Evolutionary conservation across 2,888 invertebrate genomes (phyloP).

Genomic region (Nomada hirtipes): DNA sequence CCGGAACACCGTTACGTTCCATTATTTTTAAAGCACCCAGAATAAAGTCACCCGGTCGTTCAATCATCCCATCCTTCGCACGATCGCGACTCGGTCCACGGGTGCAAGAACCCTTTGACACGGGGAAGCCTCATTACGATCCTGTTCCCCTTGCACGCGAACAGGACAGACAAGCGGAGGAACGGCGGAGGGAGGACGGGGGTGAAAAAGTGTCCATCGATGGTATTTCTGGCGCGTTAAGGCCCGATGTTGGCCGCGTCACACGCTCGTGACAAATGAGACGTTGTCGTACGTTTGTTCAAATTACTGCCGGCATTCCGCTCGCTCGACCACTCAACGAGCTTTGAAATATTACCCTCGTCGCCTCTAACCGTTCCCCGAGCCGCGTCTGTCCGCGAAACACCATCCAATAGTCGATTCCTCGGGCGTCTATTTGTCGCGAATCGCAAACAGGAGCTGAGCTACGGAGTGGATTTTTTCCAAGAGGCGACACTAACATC

Average conservation of each 20-base stretch:
- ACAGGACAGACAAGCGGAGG: slow-evolving; percentile 32
- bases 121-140: slow-evolving; percentile 66
- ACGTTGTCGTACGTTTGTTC: slow-evolving; percentile 83
- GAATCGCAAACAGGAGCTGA: background rate
- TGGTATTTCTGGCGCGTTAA: slow-evolving; percentile 71
- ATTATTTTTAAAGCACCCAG: background rate
- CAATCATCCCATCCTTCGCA: slow-evolving; percentile 5
- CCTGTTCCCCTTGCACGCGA: slow-evolving; percentile 62
- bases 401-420: slow-evolving; percentile 47
- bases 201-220: slow-evolving; percentile 71
- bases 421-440: slow-evolving; percentile 7
- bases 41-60: slow-evolving; percentile 24
- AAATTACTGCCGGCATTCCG: slow-evolving; percentile 82
- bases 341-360: slow-evolving; percentile 82
- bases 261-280: slow-evolving; percentile 82
- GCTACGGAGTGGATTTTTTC: too few species aligned
- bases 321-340: slow-evolving; percentile 63
- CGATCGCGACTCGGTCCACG: background rate
- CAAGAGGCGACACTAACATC: too few species aligned
- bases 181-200: too few species aligned
- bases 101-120: slow-evolving; percentile 63
- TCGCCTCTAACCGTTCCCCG: slow-evolving; percentile 52
- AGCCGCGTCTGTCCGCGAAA: slow-evolving; percentile 48
- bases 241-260: slow-evolving; percentile 72
- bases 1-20: background rate